phyloP scores from a whole-genome alignment of 1,140 invertebrate genomes.

The Chironomus tepperi region DNA sequence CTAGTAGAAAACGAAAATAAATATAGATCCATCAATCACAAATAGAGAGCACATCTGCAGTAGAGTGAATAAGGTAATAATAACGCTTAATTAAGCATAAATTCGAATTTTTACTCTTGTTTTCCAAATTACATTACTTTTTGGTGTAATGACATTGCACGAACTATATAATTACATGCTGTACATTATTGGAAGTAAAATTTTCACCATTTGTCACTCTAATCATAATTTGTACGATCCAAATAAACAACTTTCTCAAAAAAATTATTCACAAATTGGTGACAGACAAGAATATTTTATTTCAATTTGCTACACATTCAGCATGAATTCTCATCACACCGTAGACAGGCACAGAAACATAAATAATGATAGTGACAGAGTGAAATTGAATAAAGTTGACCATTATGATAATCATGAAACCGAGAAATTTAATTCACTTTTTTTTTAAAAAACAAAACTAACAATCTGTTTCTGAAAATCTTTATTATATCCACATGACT shows the following conservation, averaged over 20 bases:
- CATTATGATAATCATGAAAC: conserved; percentile 13
- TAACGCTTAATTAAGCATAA: too few relatives aligned
- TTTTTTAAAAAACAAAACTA: background rate
- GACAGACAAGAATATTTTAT: background rate
- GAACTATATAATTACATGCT: too few relatives aligned
- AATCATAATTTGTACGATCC: background rate
- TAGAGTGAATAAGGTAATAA: too few relatives aligned
- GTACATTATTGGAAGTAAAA: too few relatives aligned
- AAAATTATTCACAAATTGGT: background rate
- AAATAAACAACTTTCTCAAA: background rate
- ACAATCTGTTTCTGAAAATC: too few relatives aligned
- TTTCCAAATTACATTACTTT: too few relatives aligned
- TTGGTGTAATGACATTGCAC: too few relatives aligned
- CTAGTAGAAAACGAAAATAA: too few relatives aligned
- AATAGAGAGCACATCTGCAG: too few relatives aligned
- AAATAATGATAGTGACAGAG: too few relatives aligned
- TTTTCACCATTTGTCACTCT: background rate
- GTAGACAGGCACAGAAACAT: background rate
- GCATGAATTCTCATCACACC: background rate
- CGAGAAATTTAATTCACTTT: conserved; percentile 7
- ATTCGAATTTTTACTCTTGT: too few relatives aligned
- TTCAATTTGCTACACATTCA: background rate
- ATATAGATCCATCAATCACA: too few relatives aligned
- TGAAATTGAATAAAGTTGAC: background rate
- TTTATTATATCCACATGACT: background rate